Conservation (phyloP, 2,797 vertebrate species). For the Microctenopoma steveboyesi region DNA sequence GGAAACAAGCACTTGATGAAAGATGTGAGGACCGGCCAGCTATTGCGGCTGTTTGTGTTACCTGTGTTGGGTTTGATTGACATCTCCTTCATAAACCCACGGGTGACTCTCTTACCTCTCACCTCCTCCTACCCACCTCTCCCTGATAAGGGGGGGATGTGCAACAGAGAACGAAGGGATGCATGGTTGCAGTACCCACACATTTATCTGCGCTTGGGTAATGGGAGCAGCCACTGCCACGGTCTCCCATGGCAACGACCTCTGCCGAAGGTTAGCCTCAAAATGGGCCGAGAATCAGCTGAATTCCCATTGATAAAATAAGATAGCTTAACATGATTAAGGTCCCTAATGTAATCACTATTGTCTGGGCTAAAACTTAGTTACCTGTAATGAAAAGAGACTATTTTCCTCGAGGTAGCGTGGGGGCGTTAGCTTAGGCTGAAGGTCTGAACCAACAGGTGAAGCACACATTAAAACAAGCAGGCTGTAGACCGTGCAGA, state of each 20-base stretch:
- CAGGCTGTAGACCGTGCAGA: neutral
- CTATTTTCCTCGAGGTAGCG: constrained; percentile 21
- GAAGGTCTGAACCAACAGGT: constrained; percentile 45
- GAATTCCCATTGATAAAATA: constrained; percentile 72
- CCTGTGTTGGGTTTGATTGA: constrained; percentile 62
- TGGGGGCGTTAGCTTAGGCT: constrained; percentile 11
- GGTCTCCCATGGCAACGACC: constrained; percentile 76
- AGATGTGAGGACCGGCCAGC: constrained; percentile 34
- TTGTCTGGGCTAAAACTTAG: constrained; percentile 73
- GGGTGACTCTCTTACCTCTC: constrained; percentile 29
- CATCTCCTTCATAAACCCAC: constrained; percentile 45
- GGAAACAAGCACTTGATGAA: constrained; percentile 55
- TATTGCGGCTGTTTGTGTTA: constrained; percentile 33
- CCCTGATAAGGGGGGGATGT: constrained; percentile 50
- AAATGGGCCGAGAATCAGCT: constrained; percentile 69
- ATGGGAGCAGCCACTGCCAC: constrained; percentile 56
- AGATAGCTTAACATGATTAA: constrained; percentile 75
- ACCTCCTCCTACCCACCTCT: constrained; percentile 12
- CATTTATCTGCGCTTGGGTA: constrained; percentile 72
- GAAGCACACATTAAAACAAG: constrained; percentile 1
- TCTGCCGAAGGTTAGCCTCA: constrained; percentile 73
- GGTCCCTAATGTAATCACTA: constrained; percentile 69
- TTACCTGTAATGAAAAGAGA: constrained; percentile 74
- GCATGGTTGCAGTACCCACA: constrained; percentile 53
- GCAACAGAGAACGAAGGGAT: constrained; percentile 32